A percentile compares a stretch with the other conserved stretches of the same genome.
Conservation (phyloP, 2,113 vertebrate species). For the Phalacrocorax aristotelis region DNA sequence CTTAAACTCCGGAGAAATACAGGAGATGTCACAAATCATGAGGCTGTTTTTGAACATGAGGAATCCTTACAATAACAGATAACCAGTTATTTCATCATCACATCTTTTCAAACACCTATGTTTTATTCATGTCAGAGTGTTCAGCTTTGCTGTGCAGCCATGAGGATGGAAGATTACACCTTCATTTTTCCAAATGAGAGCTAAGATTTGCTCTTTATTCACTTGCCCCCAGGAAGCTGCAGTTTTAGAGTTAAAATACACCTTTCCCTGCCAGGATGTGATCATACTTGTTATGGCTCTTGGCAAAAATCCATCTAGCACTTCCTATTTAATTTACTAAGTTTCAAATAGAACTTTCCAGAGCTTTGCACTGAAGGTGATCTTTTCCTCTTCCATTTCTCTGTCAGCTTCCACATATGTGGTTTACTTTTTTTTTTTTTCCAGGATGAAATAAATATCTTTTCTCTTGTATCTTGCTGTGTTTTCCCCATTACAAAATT, state of each 20-base stretch:
- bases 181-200: background rate
- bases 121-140: background rate
- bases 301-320: background rate
- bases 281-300: background rate
- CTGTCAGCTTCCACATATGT: background rate
- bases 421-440: background rate
- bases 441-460: background rate
- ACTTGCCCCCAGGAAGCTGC: background rate
- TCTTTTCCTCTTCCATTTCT: background rate
- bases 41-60: background rate
- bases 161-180: background rate
- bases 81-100: background rate
- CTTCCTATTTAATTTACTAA: background rate
- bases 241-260: background rate
- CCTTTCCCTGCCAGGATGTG: background rate
- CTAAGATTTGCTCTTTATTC: background rate
- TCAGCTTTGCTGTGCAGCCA: background rate
- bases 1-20: background rate
- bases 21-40: background rate
- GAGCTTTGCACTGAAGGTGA: background rate
- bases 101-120: background rate
- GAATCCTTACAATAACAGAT: background rate
- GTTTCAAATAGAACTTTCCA: background rate
- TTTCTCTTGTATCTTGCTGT: background rate
- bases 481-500: background rate